phyloP scores from a whole-genome alignment of 1,140 invertebrate genomes.

The Hirudo medicinalis region DNA sequence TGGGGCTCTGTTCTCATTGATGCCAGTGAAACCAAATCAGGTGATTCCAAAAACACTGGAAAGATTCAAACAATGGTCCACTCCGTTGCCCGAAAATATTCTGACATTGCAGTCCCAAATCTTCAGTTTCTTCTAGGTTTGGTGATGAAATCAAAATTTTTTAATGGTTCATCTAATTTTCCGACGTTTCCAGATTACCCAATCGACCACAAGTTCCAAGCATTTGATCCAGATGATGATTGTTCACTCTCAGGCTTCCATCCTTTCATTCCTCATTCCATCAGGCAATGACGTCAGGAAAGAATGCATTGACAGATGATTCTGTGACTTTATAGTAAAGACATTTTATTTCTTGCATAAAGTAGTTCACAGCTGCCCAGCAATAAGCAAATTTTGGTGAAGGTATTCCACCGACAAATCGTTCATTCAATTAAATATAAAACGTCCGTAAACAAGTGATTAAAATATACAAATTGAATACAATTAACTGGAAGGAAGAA shows the following conservation, averaged over 20 bases:
- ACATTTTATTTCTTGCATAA: too few species aligned
- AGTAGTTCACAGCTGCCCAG: too few species aligned
- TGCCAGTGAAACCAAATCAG: background rate
- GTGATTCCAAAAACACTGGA: background rate
- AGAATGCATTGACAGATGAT: too few species aligned
- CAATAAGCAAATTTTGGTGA: too few species aligned
- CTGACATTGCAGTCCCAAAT: background rate
- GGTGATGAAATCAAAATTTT: background rate
- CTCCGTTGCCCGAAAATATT: background rate
- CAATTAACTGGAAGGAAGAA: too few species aligned
- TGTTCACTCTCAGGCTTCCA: background rate
- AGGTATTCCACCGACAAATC: too few species aligned
- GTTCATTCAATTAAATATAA: too few species aligned
- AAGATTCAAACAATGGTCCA: background rate
- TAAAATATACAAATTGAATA: too few species aligned
- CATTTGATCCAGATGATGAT: background rate
- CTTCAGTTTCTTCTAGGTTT: constrained; percentile 1
- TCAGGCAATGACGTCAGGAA: background rate
- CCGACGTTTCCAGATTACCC: background rate
- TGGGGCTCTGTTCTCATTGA: background rate
- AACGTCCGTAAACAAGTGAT: too few species aligned
- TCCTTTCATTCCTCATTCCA: background rate
- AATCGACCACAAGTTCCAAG: background rate
- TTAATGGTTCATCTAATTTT: too few species aligned
- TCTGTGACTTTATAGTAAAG: too few species aligned